phyloP scores from a whole-genome alignment of 2,113 vertebrate species.

The Crotalus viridis region DNA sequence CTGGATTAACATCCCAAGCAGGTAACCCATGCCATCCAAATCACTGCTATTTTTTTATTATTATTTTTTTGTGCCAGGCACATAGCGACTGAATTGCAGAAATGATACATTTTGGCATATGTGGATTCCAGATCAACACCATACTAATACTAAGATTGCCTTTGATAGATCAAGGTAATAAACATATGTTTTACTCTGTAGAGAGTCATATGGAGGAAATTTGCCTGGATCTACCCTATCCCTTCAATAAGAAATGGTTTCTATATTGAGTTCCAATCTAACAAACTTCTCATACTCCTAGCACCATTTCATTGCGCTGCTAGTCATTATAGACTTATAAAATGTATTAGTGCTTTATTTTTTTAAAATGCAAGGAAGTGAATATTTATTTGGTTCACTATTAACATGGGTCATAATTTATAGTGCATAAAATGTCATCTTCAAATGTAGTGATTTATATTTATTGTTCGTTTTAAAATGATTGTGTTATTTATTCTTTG shows the following conservation, averaged over 20 bases:
- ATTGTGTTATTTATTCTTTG: slow-evolving; percentile 7
- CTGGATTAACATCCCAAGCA: not conserved
- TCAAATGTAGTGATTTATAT: not conserved
- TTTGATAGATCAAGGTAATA: not conserved
- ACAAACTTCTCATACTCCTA: not conserved
- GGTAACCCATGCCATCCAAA: not conserved
- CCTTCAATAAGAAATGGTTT: slow-evolving; percentile 26
- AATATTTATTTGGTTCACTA: slow-evolving; percentile 16
- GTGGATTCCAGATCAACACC: not conserved
- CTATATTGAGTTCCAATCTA: slow-evolving; percentile 9
- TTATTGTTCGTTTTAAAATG: slow-evolving; percentile 34
- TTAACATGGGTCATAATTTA: slow-evolving; percentile 2
- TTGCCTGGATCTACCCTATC: not conserved
- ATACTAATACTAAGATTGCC: not conserved
- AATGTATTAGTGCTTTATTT: not conserved
- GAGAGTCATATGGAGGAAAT: not conserved
- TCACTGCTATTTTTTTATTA: not conserved
- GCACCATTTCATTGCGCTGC: not conserved
- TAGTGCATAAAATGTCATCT: not conserved
- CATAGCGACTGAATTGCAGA: not conserved
- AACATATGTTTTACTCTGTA: not conserved
- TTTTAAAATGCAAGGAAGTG: slow-evolving; percentile 28
- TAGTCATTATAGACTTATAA: not conserved
- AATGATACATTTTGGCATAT: not conserved
- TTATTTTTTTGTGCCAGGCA: not conserved